Evolutionary conservation across 2,113 vertebrate species (phyloP).

Genomic region (Hemiprocne comata): DNA sequence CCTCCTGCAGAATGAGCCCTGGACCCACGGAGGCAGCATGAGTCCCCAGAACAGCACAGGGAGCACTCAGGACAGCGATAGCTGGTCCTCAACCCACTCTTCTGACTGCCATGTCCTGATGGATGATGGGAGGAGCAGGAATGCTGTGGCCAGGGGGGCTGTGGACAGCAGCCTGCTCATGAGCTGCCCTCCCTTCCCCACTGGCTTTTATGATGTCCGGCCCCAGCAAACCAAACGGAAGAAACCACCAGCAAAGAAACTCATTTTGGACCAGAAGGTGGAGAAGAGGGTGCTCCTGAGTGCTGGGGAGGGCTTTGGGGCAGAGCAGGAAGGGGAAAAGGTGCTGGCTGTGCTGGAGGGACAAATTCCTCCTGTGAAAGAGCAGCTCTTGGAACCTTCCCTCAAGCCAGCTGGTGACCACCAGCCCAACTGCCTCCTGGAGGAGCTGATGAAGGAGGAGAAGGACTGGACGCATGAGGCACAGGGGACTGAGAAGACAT

Average conservation of each 20-base stretch:
- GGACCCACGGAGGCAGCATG: conserved; percentile 85
- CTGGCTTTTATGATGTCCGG: not conserved
- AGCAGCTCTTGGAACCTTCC: not conserved
- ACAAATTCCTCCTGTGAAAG: not conserved
- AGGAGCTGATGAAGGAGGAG: conserved; percentile 9
- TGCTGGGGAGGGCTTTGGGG: not conserved
- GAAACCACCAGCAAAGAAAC: conserved; percentile 61
- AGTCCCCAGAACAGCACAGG: conserved; percentile 97
- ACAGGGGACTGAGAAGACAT: not conserved
- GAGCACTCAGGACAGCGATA: conserved; percentile 93
- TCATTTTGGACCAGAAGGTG: conserved; percentile 18
- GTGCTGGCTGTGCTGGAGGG: not conserved
- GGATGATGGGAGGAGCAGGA: conserved; percentile 35
- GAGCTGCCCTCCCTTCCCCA: conserved; percentile 26
- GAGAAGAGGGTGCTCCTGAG: conserved; percentile 14
- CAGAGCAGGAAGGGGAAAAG: not conserved
- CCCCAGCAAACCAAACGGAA: conserved; percentile 64
- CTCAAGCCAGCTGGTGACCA: not conserved
- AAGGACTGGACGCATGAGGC: not conserved
- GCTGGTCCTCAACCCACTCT: conserved; percentile 80
- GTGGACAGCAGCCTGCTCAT: conserved; percentile 8
- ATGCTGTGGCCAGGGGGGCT: not conserved
- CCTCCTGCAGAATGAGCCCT: conserved; percentile 78
- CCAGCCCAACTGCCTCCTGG: conserved; percentile 16
- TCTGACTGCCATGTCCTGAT: conserved; percentile 12